These are phyloP conservation scores for Paramisgurnus dabryanus DNA, from an alignment of 2,113 vertebrate genomes.

Conservation along the genomic window DNA sequence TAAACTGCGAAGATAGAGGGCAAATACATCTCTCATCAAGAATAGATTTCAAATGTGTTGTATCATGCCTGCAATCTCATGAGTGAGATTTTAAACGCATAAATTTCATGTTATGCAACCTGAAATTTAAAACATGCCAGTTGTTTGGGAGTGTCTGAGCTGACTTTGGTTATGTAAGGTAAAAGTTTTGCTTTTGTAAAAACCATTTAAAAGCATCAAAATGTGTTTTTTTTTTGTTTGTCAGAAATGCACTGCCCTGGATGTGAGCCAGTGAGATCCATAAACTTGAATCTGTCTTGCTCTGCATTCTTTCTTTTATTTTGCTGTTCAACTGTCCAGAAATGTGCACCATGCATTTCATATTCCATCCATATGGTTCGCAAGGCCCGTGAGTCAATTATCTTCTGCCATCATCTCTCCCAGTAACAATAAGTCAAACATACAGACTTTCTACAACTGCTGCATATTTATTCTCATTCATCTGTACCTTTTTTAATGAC, in stretches of 20 bases:
- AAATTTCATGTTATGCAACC: not conserved
- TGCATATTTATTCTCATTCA: slow-evolving; percentile 44
- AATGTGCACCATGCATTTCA: not conserved
- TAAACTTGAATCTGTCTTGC: not conserved
- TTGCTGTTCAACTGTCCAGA: not conserved
- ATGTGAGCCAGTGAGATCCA: too few relatives aligned
- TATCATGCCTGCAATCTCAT: slow-evolving; percentile 5
- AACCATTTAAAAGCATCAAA: not conserved
- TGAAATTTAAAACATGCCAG: not conserved
- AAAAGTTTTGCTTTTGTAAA: not conserved
- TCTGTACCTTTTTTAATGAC: slow-evolving; percentile 13
- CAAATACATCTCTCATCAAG: slow-evolving; percentile 3
- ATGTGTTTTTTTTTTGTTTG: slow-evolving; percentile 12
- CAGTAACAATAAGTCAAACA: slow-evolving; percentile 19
- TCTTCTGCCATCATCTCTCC: not conserved
- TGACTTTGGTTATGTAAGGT: not conserved
- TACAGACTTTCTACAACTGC: slow-evolving; percentile 4
- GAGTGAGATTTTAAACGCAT: not conserved
- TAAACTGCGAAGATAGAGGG: not conserved
- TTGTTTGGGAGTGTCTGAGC: not conserved
- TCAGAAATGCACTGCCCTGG: not conserved
- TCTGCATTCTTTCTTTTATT: not conserved
- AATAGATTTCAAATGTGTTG: slow-evolving; percentile 19
- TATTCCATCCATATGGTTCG: not conserved
- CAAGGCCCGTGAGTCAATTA: not conserved